Percentiles rank a stretch among this genome's conserved stretches.
Conservation (phyloP, 2,888 invertebrate species). For the Mongoloraphidia duomilia region DNA sequence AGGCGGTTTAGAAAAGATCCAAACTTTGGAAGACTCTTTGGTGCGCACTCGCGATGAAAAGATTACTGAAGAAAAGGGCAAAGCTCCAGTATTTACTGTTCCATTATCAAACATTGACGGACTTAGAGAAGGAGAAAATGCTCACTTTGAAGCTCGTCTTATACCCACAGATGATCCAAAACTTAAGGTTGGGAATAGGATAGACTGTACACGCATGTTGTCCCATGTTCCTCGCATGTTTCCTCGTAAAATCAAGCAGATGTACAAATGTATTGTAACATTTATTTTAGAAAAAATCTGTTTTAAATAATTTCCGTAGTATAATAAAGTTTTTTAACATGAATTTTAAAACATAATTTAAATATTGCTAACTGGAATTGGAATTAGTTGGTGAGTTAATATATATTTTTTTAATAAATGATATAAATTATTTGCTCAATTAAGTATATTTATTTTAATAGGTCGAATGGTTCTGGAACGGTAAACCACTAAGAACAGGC, state of each 20-base stretch:
- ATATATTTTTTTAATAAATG: neutral
- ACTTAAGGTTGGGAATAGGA: conserved; percentile 40
- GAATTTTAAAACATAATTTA: too few species aligned
- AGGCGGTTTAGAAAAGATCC: conserved; percentile 85
- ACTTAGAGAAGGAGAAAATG: conserved; percentile 79
- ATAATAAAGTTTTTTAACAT: too few species aligned
- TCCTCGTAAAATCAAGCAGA: too few species aligned
- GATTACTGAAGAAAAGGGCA: conserved; percentile 59
- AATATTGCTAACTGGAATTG: too few species aligned
- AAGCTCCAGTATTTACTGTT: conserved; percentile 80
- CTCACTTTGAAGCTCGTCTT: conserved; percentile 79
- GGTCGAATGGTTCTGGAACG: conserved; percentile 93
- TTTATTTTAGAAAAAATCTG: too few species aligned
- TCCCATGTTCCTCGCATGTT: neutral
- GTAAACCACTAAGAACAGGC: conserved; percentile 74
- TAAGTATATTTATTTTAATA: conserved; percentile 21
- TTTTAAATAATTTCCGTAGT: too few species aligned
- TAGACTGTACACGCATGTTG: neutral
- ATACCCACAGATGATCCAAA: conserved; percentile 85
- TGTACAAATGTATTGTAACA: too few species aligned
- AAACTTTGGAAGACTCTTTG: conserved; percentile 80
- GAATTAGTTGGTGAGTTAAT: neutral
- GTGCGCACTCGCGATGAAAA: conserved; percentile 60
- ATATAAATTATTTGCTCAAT: conserved; percentile 1
- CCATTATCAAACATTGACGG: conserved; percentile 78